Evolutionary conservation across 2,113 vertebrate species (phyloP).

Genomic region (Mesitornis unicolor): DNA sequence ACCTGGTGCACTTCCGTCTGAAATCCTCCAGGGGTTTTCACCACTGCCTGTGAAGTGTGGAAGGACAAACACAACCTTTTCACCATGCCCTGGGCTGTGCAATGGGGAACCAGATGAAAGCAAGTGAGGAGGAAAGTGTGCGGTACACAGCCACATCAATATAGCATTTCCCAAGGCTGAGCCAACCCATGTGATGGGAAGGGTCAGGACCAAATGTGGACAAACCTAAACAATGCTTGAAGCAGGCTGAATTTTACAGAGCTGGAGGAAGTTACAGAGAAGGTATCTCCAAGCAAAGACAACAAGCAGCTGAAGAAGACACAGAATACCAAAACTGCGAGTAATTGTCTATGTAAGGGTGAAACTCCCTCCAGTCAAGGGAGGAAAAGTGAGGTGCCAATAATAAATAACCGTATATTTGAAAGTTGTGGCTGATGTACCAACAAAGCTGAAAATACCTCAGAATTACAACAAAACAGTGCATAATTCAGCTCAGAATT

Average conservation of each 20-base stretch:
- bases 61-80: not conserved
- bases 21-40: not conserved
- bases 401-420: not conserved
- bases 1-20: not conserved
- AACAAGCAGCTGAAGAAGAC: not conserved
- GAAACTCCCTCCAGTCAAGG: not conserved
- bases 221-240: not conserved
- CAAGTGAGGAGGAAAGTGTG: not conserved
- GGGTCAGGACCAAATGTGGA: not conserved
- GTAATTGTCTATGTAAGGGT: not conserved
- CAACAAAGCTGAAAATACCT: not conserved
- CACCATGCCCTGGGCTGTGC: not conserved
- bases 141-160: rapidly evolving
- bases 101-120: not conserved
- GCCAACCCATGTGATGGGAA: rapidly evolving
- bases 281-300: not conserved
- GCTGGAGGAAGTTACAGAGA: not conserved
- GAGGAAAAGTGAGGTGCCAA: not conserved
- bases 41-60: not conserved
- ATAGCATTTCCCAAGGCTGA: not conserved
- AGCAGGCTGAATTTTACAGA: not conserved
- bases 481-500: not conserved
- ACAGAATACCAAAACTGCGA: rapidly evolving
- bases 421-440: not conserved
- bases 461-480: not conserved